Evolutionary conservation across 2,113 vertebrate species (phyloP), one percentile per base, ranked within the genome.

Genomic region (Melospiza melodia): DNA sequence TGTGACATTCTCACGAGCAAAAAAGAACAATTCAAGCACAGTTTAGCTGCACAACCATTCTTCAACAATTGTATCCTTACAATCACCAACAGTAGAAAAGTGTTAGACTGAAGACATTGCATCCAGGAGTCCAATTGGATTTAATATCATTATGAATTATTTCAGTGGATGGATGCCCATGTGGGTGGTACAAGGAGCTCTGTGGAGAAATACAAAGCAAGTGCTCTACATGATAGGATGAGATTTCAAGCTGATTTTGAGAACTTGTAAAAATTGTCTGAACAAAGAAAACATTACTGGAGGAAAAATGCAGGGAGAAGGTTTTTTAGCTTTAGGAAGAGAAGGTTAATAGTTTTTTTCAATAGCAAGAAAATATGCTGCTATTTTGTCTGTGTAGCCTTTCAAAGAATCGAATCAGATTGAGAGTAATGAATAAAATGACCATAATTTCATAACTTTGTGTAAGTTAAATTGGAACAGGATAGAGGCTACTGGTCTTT

Each of bases 281-380:
- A 76, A 46, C 13, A 68, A 59, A 31, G 16, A 58, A 35, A 72
- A 33, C 2, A 19, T 66, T 30, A 10, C 21, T 49, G 16, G 15
- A 58, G 46, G 3, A 11, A 22, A 66, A 69, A 74, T 2, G 2
- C 23, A 39, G 8, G 4, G 6, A 52, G 23, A 51, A 2, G 1
- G 4, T n/a, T 37, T 44, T 44, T 71, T 52, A 71, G 1, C 4
- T 31, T 67, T n/a, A 63, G 22, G 57, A 62, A 44, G 5, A 52
- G 5, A 52, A 43, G 2, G 4, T 5, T 37, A 16, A 10, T 44
- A 9, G 7, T 49, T 25, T 87, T 81, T 62, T 37, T 41, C 11
- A 49, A 24, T 5, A 54, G 2, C 31, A 27, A 58, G 49, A 57
- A 33, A 4, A 89, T 91, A 69, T 52, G 2, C 1, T 5, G 8